phyloP scores from a whole-genome alignment of 2,888 invertebrate genomes.

The Aphrophora alni region DNA sequence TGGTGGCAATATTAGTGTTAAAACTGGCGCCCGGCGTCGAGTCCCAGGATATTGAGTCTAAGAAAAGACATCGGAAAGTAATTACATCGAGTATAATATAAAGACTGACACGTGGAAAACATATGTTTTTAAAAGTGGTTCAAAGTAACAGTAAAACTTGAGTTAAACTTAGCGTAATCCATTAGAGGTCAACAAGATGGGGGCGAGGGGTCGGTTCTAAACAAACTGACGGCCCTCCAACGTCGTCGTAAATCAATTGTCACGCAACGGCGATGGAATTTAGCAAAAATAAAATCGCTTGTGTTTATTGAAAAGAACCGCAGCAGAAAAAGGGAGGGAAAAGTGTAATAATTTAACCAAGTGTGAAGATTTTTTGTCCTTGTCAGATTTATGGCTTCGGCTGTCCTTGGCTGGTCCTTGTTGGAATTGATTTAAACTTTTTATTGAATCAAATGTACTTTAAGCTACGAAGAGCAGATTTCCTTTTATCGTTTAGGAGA shows the following conservation, averaged over 20 bases:
- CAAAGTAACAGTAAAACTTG: background rate
- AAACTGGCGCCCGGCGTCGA: background rate
- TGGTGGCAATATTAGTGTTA: background rate
- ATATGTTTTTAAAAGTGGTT: background rate
- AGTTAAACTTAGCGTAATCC: background rate
- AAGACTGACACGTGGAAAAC: background rate
- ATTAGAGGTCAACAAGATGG: background rate
- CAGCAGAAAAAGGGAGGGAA: background rate
- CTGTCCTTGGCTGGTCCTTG: background rate
- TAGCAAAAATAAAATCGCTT: background rate
- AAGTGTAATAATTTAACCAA: background rate
- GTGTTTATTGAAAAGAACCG: conserved; percentile 1
- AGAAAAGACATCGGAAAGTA: background rate
- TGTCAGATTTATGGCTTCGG: background rate
- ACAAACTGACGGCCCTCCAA: background rate
- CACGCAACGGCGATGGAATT: background rate
- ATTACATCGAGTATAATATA: background rate
- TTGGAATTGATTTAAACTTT: background rate
- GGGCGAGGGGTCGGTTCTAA: background rate
- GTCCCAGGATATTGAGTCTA: background rate
- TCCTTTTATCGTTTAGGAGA: too few relatives aligned
- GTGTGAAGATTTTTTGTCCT: background rate
- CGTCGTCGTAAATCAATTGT: background rate
- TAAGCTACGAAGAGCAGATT: too few relatives aligned
- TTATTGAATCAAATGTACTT: background rate